Conservation (phyloP, 2,113 vertebrate genomes). For the Symphodus melops region DNA sequence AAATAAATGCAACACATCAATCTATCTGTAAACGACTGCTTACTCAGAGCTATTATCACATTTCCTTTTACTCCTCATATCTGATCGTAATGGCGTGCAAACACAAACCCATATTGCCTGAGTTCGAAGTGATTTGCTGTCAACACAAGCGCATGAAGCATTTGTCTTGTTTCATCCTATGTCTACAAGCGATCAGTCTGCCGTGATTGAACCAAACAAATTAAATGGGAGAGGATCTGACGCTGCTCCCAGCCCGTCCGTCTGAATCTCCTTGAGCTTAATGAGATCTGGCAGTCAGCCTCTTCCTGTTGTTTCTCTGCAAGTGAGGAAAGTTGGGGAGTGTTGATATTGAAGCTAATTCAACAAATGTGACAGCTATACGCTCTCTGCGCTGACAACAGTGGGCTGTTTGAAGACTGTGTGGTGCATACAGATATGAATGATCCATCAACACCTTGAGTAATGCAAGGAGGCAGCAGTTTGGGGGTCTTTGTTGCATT, state of each 20-base stretch:
- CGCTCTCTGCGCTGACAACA: constrained; percentile 9
- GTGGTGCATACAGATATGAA: neutral
- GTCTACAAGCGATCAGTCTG: constrained; percentile 53
- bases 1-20: neutral
- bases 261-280: constrained; percentile 61
- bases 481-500: neutral
- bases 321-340: constrained; percentile 61
- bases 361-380: constrained; percentile 59
- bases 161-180: constrained; percentile 44
- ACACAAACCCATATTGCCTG: constrained; percentile 23
- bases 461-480: constrained; percentile 4
- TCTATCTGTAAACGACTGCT: constrained; percentile 12
- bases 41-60: constrained; percentile 17
- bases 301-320: constrained; percentile 52
- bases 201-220: constrained; percentile 67
- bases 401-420: constrained; percentile 4
- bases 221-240: constrained; percentile 70
- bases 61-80: constrained; percentile 16
- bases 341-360: constrained; percentile 55
- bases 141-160: constrained; percentile 35
- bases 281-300: constrained; percentile 66
- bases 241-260: constrained; percentile 59
- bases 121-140: constrained; percentile 32
- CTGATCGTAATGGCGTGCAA: constrained; percentile 15
- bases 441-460: constrained; percentile 1